A percentile compares a stretch with the other conserved stretches of the same genome.
These are phyloP conservation scores for Chiroxiphia lanceolata DNA, from an alignment of 2,797 vertebrate species.

Conservation along the genomic window DNA sequence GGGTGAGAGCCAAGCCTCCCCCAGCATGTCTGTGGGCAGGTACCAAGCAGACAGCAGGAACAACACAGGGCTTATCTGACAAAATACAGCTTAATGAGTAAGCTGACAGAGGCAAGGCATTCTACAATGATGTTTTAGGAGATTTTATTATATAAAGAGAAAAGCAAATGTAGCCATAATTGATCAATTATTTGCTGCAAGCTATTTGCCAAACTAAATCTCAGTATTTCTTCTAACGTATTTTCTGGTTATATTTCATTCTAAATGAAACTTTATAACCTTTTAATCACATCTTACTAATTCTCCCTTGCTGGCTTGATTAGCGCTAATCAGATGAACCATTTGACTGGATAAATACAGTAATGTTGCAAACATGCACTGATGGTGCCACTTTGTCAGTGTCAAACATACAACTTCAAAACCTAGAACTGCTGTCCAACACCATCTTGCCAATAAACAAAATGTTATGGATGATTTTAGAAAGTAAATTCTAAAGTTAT, in stretches of 20 bases:
- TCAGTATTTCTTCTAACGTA: neutral
- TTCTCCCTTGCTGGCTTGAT: neutral
- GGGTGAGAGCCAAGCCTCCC: neutral
- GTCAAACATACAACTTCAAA: neutral
- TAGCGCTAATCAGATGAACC: neutral
- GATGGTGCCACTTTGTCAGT: neutral
- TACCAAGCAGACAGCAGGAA: neutral
- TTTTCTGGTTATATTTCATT: neutral
- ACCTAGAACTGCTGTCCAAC: neutral
- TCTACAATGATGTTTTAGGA: neutral
- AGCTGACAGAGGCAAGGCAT: neutral
- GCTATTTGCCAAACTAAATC: neutral
- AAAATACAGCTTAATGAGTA: slow-evolving; percentile 11
- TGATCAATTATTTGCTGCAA: neutral
- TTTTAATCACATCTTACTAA: neutral
- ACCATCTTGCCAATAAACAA: neutral
- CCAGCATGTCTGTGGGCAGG: neutral
- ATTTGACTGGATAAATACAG: neutral
- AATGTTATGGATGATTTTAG: neutral
- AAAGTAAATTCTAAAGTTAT: neutral
- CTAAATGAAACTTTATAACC: neutral
- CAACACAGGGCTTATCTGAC: neutral
- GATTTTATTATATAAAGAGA: neutral
- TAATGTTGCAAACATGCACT: neutral
- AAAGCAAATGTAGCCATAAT: neutral